Evolutionary conservation across 2,797 vertebrate genomes (phyloP).

Genomic region (Etheostoma perlongum): DNA sequence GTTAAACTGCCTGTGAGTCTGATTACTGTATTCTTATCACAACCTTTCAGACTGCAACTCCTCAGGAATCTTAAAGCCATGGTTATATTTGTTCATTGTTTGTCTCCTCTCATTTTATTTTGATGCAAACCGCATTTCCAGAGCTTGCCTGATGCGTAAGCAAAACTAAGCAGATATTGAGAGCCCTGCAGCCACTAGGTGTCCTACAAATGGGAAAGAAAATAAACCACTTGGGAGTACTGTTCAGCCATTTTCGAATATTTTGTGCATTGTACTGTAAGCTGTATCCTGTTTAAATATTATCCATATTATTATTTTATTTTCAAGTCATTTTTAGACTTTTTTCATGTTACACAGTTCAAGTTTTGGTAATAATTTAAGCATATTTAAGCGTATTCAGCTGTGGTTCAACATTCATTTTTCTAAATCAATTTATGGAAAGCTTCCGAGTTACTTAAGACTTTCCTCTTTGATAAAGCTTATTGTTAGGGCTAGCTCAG

Average conservation of each 20-base stretch:
- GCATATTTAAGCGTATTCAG: background rate
- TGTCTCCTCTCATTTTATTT: background rate
- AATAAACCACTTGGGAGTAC: background rate
- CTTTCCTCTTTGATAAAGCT: too few relatives aligned
- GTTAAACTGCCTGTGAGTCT: background rate
- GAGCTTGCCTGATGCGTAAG: background rate
- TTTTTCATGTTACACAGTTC: background rate
- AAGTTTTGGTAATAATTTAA: background rate
- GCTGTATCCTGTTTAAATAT: background rate
- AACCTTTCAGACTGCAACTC: background rate
- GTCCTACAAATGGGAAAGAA: slow-evolving; percentile 2
- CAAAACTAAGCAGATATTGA: background rate
- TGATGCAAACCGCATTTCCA: background rate
- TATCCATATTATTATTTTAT: background rate
- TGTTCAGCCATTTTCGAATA: background rate
- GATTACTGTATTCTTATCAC: background rate
- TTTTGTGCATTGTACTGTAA: background rate
- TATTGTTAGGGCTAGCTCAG: too few relatives aligned
- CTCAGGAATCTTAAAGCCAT: background rate
- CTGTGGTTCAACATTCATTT: background rate
- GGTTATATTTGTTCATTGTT: slow-evolving; percentile 5
- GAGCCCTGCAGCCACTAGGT: background rate
- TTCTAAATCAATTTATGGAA: background rate
- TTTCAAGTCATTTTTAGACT: background rate
- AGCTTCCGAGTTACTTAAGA: slow-evolving; percentile 44